Evolutionary conservation across 2,113 vertebrate species (phyloP).

Genomic region (Limanda limanda): DNA sequence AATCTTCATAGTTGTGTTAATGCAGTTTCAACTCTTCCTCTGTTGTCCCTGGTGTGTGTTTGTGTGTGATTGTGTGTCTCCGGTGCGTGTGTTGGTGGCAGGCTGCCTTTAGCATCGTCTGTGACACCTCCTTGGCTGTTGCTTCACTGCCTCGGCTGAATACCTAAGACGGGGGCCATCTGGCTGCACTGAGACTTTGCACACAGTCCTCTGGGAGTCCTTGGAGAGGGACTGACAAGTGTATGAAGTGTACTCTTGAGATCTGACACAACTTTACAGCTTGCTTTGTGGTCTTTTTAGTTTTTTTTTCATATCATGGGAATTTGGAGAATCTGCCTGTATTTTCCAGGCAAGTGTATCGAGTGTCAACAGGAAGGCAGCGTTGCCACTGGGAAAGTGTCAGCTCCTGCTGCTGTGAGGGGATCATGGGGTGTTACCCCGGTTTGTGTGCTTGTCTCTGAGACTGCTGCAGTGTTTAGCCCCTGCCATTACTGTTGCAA

Average conservation of each 20-base stretch:
- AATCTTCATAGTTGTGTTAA: not conserved
- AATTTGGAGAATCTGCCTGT: slow-evolving; percentile 23
- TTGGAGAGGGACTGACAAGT: slow-evolving; percentile 60
- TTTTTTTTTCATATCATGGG: not conserved
- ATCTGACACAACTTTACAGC: slow-evolving; percentile 56
- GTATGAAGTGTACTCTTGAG: slow-evolving; percentile 58
- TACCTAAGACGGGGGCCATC: slow-evolving; percentile 75
- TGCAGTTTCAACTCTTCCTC: not conserved
- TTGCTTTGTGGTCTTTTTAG: not conserved
- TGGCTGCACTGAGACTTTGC: slow-evolving; percentile 60
- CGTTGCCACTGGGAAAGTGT: slow-evolving; percentile 48
- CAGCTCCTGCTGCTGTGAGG: slow-evolving; percentile 44
- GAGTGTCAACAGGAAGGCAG: slow-evolving; percentile 26
- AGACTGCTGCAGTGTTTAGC: slow-evolving; percentile 31
- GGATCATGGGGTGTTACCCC: slow-evolving; percentile 34
- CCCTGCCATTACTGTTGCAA: slow-evolving; percentile 46
- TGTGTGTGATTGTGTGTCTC: not conserved
- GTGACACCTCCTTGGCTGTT: slow-evolving; percentile 70
- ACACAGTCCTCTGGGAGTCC: slow-evolving; percentile 72
- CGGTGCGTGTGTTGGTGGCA: slow-evolving; percentile 30
- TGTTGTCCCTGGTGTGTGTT: no score
- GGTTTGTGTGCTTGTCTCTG: slow-evolving; percentile 43
- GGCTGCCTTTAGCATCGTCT: slow-evolving; percentile 42
- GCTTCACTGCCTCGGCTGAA: slow-evolving; percentile 60
- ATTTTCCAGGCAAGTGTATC: slow-evolving; percentile 17